Evolutionary conservation across 2,888 invertebrate species (phyloP).

Genomic region (Stenodema calcarata): DNA sequence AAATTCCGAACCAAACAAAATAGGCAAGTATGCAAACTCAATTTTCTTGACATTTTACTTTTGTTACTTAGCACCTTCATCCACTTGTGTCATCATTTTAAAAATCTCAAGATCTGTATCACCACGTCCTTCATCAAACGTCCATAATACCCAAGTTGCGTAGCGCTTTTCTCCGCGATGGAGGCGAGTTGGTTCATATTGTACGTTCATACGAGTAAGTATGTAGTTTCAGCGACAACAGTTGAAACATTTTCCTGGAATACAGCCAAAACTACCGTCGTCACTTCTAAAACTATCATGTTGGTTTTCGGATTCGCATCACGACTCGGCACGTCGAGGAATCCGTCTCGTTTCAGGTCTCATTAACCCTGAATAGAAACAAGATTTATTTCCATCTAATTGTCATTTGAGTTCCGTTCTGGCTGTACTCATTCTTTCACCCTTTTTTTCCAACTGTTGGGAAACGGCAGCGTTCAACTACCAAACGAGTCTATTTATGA

Average conservation of each 20-base stretch:
- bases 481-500: neutral
- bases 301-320: neutral
- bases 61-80: no score
- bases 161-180: no score
- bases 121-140: no score
- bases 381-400: neutral
- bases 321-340: neutral
- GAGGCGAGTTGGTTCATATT: no score
- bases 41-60: no score
- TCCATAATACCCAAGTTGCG: no score
- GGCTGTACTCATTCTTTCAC: neutral
- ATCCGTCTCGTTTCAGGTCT: neutral
- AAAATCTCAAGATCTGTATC: no score
- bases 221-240: no score
- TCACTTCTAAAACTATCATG: neutral
- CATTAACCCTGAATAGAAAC: neutral
- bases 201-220: no score
- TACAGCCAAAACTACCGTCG: neutral
- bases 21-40: no score
- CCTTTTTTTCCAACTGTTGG: neutral
- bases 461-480: neutral
- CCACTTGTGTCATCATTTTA: no score
- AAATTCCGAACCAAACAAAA: no score
- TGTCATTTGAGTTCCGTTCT: neutral
- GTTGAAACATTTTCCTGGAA: neutral